Evolutionary conservation across 1,140 invertebrate genomes (phyloP).

Genomic region (Drosophila gunungcola): DNA sequence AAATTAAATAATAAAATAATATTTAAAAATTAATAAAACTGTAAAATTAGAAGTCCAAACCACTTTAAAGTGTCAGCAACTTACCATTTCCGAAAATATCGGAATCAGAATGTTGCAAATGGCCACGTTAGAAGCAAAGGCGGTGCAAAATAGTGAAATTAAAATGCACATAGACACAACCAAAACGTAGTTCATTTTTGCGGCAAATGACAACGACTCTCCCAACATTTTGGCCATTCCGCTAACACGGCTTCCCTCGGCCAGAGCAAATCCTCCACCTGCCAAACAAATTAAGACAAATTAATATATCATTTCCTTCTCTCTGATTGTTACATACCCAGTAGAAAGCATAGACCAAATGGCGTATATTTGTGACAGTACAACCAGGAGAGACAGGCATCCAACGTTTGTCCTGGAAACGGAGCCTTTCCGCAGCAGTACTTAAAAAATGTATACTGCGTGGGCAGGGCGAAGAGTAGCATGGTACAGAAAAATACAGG

Average conservation of each 20-base stretch:
- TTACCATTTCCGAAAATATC: slow-evolving; percentile 90
- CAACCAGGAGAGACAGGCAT: slow-evolving; percentile 59
- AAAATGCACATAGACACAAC: slow-evolving; percentile 86
- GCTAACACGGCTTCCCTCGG: slow-evolving; percentile 91
- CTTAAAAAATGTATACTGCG: slow-evolving; percentile 86
- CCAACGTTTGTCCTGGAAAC: slow-evolving; percentile 47
- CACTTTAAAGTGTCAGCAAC: not conserved
- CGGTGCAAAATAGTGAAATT: slow-evolving; percentile 87
- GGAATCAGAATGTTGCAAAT: slow-evolving; percentile 92
- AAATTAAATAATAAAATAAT: not conserved
- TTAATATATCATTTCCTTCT: too few relatives aligned
- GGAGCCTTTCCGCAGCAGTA: slow-evolving; percentile 65
- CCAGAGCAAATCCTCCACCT: slow-evolving; percentile 95
- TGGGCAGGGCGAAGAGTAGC: slow-evolving; percentile 92
- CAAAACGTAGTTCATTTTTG: slow-evolving; percentile 84
- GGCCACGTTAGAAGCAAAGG: slow-evolving; percentile 93
- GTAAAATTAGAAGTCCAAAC: too few relatives aligned
- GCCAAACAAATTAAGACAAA: slow-evolving; percentile 14
- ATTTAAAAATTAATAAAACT: not conserved
- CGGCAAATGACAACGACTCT: slow-evolving; percentile 86
- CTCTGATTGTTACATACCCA: slow-evolving; percentile 30
- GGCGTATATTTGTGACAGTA: slow-evolving; percentile 55
- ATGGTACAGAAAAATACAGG: slow-evolving; percentile 87
- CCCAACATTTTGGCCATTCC: slow-evolving; percentile 91
- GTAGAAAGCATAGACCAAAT: slow-evolving; percentile 55